A percentile compares a stretch with the other conserved stretches of the same genome.
Evolutionary conservation across 2,113 vertebrate species (phyloP).

Genomic region (Anhinga anhinga): DNA sequence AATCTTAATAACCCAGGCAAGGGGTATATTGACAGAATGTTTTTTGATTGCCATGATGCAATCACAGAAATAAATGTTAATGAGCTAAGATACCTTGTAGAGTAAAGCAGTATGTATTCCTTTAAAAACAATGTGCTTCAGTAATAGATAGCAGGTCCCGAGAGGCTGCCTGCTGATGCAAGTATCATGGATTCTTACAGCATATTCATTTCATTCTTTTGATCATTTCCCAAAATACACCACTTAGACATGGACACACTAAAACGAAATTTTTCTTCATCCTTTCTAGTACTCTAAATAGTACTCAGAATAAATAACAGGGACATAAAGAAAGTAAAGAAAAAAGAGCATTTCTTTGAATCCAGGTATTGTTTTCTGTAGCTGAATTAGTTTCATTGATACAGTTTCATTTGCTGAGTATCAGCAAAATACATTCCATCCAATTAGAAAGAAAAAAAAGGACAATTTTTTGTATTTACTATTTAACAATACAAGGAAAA

Average conservation of each 20-base stretch:
- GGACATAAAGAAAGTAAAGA: not conserved
- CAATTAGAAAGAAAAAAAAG: not conserved
- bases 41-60: not conserved
- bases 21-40: not conserved
- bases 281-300: not conserved
- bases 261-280: not conserved
- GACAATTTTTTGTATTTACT: not conserved
- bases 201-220: not conserved
- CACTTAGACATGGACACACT: not conserved
- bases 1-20: not conserved
- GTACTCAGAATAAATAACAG: not conserved
- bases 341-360: slow-evolving; percentile 3
- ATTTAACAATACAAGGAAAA: not conserved
- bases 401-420: not conserved
- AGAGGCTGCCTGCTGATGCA: not conserved
- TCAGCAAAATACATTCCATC: not conserved
- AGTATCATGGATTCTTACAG: not conserved
- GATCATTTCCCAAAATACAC: not conserved
- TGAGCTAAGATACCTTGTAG: not conserved
- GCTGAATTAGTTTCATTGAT: not conserved
- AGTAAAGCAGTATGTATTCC: not conserved
- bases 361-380: slow-evolving; percentile 1
- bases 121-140: not conserved
- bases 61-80: not conserved
- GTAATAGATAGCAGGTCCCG: not conserved